Conservation (phyloP, 2,797 vertebrate genomes). For the Spinus olivaceus region DNA sequence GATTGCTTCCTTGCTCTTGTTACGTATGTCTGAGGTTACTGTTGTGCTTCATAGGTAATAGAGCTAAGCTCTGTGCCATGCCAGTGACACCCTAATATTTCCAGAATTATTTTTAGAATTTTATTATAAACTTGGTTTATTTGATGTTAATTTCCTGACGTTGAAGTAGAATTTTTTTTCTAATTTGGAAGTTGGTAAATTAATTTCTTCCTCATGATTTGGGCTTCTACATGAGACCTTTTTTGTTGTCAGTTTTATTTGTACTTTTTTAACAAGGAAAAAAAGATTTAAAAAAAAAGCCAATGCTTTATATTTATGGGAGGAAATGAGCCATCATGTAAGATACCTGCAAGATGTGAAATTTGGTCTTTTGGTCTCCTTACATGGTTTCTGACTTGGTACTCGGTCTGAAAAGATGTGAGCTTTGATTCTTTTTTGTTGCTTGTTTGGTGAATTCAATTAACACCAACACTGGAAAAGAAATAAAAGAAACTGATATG, state of each 20-base stretch:
- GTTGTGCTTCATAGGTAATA: not conserved
- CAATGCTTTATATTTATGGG: not conserved
- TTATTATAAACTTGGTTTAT: not conserved
- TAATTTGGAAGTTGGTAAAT: not conserved
- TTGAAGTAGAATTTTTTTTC: not conserved
- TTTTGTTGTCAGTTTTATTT: not conserved
- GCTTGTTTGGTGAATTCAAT: not conserved
- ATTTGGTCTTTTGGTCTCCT: not conserved
- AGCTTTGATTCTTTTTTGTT: not conserved
- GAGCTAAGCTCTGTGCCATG: not conserved
- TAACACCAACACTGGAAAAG: not conserved
- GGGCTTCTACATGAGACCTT: not conserved
- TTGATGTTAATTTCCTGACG: not conserved
- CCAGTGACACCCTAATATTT: not conserved
- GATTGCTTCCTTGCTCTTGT: conserved; percentile 44
- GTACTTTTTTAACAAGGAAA: not conserved
- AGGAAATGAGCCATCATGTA: not conserved
- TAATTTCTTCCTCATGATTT: not conserved
- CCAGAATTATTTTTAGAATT: not conserved
- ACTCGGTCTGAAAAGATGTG: not conserved
- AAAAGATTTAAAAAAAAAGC: not conserved
- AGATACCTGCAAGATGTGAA: not conserved
- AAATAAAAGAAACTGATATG: not conserved
- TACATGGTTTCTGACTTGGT: not conserved
- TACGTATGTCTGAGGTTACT: not conserved